These are phyloP conservation scores for Rynchops niger DNA, from an alignment of 2,113 vertebrate genomes.

Conservation along the genomic window DNA sequence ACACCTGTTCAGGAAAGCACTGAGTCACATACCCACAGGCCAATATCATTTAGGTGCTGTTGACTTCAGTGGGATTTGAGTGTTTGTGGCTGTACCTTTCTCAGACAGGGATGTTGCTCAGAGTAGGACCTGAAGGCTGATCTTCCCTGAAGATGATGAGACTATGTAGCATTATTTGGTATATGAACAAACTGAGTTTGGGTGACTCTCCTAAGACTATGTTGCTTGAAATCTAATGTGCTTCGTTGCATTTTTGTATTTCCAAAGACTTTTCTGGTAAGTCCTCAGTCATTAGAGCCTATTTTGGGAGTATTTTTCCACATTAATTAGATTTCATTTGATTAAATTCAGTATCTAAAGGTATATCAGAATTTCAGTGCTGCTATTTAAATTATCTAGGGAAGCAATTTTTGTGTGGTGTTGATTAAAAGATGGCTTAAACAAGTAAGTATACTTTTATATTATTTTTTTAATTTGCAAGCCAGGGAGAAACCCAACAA, in stretches of 20 bases:
- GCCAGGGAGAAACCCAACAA: background rate
- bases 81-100: background rate
- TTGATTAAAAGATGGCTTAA: constrained; percentile 35
- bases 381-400: background rate
- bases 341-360: constrained; percentile 23
- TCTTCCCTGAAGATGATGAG: background rate
- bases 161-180: background rate
- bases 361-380: background rate
- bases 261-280: background rate
- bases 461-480: background rate
- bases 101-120: background rate
- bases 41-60: background rate
- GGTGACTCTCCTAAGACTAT: background rate
- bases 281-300: background rate
- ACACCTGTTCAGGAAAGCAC: background rate
- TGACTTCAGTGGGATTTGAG: background rate
- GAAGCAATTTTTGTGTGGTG: background rate
- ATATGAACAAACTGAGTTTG: background rate
- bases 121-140: background rate
- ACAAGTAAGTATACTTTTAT: background rate
- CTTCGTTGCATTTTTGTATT: background rate
- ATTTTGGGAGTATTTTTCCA: background rate
- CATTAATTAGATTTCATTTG: background rate
- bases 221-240: background rate
- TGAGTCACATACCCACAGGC: background rate